Conservation (phyloP, 2,113 vertebrate genomes). For the Oreotragus oreotragus region DNA sequence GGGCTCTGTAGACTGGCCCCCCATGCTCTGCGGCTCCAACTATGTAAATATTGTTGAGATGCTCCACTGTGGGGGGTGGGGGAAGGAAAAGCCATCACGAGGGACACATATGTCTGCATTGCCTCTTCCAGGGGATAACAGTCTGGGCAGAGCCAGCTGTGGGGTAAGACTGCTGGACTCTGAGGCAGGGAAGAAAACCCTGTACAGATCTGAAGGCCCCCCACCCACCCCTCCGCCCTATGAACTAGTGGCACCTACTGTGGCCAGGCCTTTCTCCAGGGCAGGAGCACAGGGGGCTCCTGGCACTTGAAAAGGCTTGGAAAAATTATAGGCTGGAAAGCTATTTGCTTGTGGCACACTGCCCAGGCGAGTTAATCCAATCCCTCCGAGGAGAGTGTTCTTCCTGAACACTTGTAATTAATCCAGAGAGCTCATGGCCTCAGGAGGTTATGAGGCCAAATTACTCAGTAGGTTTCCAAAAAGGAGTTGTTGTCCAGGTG, state of each 20-base stretch:
- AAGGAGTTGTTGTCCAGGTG: neutral
- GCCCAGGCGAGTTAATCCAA: conserved; percentile 32
- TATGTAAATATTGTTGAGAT: neutral
- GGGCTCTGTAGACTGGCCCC: neutral
- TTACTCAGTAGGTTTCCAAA: neutral
- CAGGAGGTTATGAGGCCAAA: neutral
- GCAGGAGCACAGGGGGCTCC: neutral
- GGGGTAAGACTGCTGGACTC: neutral
- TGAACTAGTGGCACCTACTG: neutral
- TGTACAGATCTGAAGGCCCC: neutral
- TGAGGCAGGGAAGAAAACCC: neutral
- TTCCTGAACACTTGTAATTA: conserved; percentile 55
- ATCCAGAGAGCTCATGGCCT: neutral
- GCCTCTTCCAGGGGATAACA: neutral
- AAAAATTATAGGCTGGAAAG: conserved; percentile 44
- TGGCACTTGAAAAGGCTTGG: neutral
- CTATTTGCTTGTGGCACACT: conserved; percentile 42
- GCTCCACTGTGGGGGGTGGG: neutral
- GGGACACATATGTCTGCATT: neutral
- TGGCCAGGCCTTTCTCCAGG: neutral
- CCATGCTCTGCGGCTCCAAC: rapidly evolving
- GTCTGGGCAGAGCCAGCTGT: neutral
- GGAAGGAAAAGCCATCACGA: neutral
- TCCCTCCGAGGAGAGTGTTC: neutral
- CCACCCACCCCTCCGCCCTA: neutral